Evolutionary conservation across 2,797 vertebrate genomes (phyloP).

Genomic region (Mormyrops attenuatus): DNA sequence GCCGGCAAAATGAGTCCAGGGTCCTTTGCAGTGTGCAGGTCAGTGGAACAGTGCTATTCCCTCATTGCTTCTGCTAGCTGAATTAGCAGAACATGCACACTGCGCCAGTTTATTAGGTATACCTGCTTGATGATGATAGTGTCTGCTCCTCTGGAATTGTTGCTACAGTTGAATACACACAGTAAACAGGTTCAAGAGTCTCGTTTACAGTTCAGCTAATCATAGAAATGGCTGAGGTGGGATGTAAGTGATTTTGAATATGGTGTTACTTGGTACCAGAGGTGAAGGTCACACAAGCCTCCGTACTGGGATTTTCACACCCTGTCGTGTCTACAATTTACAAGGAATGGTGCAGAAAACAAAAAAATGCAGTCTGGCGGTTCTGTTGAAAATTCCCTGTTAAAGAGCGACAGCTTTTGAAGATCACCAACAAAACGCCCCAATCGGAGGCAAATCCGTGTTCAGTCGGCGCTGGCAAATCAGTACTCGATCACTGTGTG

Average conservation of each 20-base stretch:
- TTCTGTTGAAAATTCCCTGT: neutral
- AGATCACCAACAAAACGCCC: too few species aligned
- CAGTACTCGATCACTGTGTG: neutral
- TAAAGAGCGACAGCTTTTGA: neutral
- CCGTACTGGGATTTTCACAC: neutral
- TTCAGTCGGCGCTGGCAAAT: too few species aligned
- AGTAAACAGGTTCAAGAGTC: neutral
- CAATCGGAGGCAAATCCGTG: too few species aligned
- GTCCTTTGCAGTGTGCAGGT: neutral
- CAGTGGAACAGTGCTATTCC: neutral
- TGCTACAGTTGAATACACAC: neutral
- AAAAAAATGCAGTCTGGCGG: neutral
- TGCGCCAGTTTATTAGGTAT: too few species aligned
- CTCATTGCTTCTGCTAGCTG: neutral
- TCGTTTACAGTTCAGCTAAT: neutral
- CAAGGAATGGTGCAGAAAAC: neutral
- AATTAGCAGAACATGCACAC: too few species aligned
- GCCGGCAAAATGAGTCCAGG: neutral
- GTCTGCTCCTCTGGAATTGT: neutral
- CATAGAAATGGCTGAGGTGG: neutral
- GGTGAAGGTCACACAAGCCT: neutral
- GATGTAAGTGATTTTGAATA: neutral
- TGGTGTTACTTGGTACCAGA: neutral
- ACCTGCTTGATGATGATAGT: too few species aligned
- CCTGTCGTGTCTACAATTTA: neutral